Evolutionary conservation across 2,113 vertebrate genomes (phyloP), one percentile per base, ranked within the genome.

Genomic region (Pedionomus torquatus): DNA sequence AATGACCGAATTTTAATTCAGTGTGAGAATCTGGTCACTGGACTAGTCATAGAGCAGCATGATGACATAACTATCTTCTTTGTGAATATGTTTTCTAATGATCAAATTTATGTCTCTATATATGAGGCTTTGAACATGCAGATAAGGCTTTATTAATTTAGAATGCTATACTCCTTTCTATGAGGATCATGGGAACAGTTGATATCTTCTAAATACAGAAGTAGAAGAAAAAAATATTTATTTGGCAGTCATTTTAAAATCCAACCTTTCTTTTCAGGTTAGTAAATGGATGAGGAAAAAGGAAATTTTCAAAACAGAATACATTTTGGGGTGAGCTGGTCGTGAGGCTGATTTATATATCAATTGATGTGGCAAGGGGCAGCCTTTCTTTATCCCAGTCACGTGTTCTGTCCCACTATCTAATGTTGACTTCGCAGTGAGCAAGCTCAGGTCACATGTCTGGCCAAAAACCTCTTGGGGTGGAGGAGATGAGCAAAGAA

Each of bases 381-480:
- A 10, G 13, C 55, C 11, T 79, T 93, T 24, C 23, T 31, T 82
- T 72, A 26, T 11, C 10, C 11, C 12, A 60, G 25, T 33, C 60
- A 23, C 49, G 6, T 20, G 14, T 77, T 43, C 8, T 1, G 3
- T 70, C 44, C 20, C 16, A 17, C 10, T 72, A 25, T 63, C 24
- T 64, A n/a, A 5, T 31, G 26, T 19, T 60, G 17, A 26, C 8
- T 69, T 74, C 31, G n/a, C 64, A 49, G 37, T 19, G 58, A 44
- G 9, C 44, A 57, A 49, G 24, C 13, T 80, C 75, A 81, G 33
- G 44, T 83, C 37, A 31, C 15, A 5, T 7, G 8, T n/a, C 17
- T 37, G 60, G 11, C 16, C 2, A 3, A 44, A 70, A 52, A 31
- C 35, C 52, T 17, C 37, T 61, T 0, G 0, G 25, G 6, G 7